A percentile compares a stretch with the other conserved stretches of the same genome.
Conservation (phyloP, 2,113 vertebrate species). For the Ammodramus savannarum region DNA sequence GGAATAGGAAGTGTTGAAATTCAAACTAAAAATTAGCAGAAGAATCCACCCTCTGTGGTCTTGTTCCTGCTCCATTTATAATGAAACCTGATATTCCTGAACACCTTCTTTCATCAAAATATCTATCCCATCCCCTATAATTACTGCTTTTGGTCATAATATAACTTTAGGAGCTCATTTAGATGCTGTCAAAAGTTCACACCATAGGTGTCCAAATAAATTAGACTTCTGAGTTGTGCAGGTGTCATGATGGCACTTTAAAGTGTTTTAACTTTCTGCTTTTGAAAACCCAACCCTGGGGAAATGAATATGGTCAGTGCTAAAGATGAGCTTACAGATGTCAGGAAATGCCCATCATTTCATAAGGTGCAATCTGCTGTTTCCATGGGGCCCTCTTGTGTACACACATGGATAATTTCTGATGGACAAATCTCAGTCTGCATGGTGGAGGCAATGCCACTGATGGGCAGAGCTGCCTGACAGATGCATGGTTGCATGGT, state of each 20-base stretch:
- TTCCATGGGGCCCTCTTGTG: not conserved
- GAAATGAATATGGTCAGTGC: not conserved
- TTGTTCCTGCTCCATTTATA: not conserved
- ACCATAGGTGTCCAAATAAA: not conserved
- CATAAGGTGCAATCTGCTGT: not conserved
- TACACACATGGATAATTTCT: not conserved
- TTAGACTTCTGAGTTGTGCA: not conserved
- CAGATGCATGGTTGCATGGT: accelerated
- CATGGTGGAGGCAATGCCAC: not conserved
- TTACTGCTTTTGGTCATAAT: not conserved
- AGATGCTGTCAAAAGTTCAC: not conserved
- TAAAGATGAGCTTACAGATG: not conserved
- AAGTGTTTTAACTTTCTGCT: not conserved
- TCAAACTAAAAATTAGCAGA: not conserved
- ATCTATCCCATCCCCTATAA: not conserved
- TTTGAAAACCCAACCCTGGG: not conserved
- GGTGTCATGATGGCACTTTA: not conserved
- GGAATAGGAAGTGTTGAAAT: not conserved
- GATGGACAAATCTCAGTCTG: not conserved
- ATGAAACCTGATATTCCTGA: not conserved
- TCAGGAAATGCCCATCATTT: not conserved
- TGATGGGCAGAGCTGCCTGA: not conserved
- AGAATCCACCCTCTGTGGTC: not conserved
- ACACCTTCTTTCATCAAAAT: not conserved
- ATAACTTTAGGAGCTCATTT: not conserved